Percentiles rank a stretch among this genome's conserved stretches.
phyloP scores from a whole-genome alignment of 2,113 vertebrate genomes.

The Diadophis punctatus region DNA sequence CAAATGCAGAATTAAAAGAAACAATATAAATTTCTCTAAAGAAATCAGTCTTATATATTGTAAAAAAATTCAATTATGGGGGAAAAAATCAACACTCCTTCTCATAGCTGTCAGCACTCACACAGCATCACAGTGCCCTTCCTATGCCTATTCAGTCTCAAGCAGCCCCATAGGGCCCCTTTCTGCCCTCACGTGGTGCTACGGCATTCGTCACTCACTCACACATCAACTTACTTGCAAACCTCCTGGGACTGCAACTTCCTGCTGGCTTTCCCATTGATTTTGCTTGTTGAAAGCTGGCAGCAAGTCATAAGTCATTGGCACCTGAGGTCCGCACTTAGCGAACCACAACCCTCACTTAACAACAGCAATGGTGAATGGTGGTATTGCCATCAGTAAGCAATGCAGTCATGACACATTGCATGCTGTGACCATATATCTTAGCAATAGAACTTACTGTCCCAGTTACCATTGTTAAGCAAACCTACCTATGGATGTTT shows the following conservation, averaged over 20 bases:
- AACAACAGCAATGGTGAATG: neutral
- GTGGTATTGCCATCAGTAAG: neutral
- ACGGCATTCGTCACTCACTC: neutral
- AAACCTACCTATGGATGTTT: neutral
- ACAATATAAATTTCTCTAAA: neutral
- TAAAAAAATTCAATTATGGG: neutral
- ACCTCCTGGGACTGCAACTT: neutral
- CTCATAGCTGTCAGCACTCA: neutral
- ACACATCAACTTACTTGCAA: neutral
- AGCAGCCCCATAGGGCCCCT: neutral
- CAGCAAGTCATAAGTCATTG: neutral
- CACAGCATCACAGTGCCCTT: neutral
- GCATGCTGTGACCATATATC: neutral
- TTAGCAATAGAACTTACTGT: neutral
- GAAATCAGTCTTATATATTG: neutral
- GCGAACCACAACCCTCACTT: neutral
- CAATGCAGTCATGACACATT: neutral
- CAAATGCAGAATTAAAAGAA: neutral
- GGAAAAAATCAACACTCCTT: neutral
- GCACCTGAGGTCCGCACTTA: neutral
- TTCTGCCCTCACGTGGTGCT: neutral
- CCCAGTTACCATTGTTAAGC: neutral
- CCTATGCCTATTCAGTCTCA: neutral
- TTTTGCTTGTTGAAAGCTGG: neutral
- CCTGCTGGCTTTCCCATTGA: neutral